Conservation (phyloP, 2,888 invertebrate species). For the Agonum fuliginosum region DNA sequence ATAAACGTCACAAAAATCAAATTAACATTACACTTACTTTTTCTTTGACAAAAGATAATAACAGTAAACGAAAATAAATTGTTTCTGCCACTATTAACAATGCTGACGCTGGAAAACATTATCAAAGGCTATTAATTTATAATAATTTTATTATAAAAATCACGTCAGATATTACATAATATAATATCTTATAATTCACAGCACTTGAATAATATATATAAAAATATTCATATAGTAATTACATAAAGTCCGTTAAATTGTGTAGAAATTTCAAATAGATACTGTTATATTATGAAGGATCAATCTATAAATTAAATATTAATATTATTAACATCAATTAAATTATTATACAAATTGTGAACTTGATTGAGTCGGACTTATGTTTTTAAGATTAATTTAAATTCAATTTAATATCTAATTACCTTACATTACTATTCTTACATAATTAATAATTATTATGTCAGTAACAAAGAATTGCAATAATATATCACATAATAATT, state of each 20-base stretch:
- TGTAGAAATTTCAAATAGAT: constrained; percentile 1
- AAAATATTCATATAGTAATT: constrained; percentile 24
- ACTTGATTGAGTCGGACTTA: no score
- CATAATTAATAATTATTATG: no score
- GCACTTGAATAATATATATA: constrained; percentile 25
- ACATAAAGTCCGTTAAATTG: not conserved
- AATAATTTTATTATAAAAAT: constrained; percentile 25
- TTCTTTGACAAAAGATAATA: not conserved
- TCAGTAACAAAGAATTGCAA: no score
- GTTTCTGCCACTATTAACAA: not conserved
- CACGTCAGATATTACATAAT: constrained; percentile 9
- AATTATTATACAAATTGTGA: no score
- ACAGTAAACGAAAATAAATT: not conserved
- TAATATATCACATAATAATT: no score
- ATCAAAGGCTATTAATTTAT: not conserved
- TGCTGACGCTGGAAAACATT: not conserved
- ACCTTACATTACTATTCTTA: no score
- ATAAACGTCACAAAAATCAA: constrained; percentile 33
- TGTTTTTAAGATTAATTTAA: no score
- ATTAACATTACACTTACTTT: constrained; percentile 10
- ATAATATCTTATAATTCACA: constrained; percentile 18
- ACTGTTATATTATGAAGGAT: no score
- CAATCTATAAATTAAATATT: no score
- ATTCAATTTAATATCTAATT: no score
- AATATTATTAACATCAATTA: no score